These are phyloP conservation scores for Mionectes olivaceus DNA, from an alignment of 2,797 vertebrate species.

Conservation along the genomic window DNA sequence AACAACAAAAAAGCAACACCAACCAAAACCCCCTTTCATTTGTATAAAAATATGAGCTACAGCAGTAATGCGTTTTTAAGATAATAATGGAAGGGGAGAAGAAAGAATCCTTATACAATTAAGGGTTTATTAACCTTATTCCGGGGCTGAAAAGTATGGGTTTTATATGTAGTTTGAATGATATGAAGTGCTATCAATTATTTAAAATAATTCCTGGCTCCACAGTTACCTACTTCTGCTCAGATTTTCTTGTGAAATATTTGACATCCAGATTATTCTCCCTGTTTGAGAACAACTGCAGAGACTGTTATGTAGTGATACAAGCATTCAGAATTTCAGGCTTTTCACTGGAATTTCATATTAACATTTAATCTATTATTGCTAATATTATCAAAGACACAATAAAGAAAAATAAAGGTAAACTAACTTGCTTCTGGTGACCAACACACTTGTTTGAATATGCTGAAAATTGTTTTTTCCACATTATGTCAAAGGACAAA, in stretches of 20 bases:
- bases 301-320: not conserved
- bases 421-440: not conserved
- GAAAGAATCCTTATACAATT: not conserved
- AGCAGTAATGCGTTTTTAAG: not conserved
- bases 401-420: not conserved
- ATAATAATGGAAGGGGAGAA: not conserved
- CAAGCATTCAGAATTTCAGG: not conserved
- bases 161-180: not conserved
- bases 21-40: not conserved
- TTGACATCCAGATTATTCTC: conserved; percentile 27
- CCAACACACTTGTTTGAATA: not conserved
- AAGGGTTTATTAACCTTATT: not conserved
- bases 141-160: not conserved
- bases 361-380: not conserved
- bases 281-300: not conserved
- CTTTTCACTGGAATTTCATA: not conserved
- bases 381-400: not conserved
- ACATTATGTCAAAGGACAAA: not conserved
- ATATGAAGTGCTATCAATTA: not conserved
- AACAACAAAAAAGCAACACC: not conserved
- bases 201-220: not conserved
- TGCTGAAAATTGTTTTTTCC: not conserved
- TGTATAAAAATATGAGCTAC: not conserved
- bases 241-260: conserved; percentile 32
- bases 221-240: not conserved